These are phyloP conservation scores for Phaethon lepturus DNA, from an alignment of 2,113 vertebrate genomes.

Conservation along the genomic window DNA sequence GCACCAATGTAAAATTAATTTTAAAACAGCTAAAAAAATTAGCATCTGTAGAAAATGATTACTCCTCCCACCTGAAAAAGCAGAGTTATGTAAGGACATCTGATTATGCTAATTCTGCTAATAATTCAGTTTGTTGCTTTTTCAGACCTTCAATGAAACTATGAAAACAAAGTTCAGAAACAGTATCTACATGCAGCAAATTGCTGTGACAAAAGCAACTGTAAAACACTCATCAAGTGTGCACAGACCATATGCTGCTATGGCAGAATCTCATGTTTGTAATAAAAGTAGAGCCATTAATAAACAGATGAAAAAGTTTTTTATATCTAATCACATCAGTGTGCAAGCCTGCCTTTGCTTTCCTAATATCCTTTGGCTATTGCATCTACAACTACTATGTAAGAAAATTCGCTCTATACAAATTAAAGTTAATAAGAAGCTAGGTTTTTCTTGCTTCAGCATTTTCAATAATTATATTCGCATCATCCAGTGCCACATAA, in stretches of 20 bases:
- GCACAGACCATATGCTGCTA: not conserved
- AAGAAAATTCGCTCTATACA: slow-evolving; percentile 4
- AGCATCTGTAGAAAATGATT: not conserved
- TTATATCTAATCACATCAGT: not conserved
- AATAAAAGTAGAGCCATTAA: not conserved
- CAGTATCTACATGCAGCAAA: not conserved
- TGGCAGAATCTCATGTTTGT: not conserved
- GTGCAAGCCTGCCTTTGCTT: not conserved
- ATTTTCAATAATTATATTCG: slow-evolving; percentile 21
- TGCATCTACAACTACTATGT: not conserved
- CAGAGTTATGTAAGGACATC: not conserved
- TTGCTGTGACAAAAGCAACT: not conserved
- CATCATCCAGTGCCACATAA: not conserved
- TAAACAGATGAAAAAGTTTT: not conserved
- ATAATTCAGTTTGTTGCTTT: not conserved
- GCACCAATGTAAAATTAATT: not conserved
- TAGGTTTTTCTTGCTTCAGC: slow-evolving; percentile 21
- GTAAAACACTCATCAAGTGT: not conserved
- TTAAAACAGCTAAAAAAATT: not conserved
- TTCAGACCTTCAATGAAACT: not conserved
- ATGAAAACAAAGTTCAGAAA: not conserved
- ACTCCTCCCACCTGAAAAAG: not conserved
- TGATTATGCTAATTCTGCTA: not conserved
- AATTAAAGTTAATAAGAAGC: slow-evolving; percentile 48
- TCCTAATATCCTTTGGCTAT: slow-evolving; percentile 2